Conservation (phyloP, 2,888 invertebrate genomes). For the Orthonychiurus folsomi region DNA sequence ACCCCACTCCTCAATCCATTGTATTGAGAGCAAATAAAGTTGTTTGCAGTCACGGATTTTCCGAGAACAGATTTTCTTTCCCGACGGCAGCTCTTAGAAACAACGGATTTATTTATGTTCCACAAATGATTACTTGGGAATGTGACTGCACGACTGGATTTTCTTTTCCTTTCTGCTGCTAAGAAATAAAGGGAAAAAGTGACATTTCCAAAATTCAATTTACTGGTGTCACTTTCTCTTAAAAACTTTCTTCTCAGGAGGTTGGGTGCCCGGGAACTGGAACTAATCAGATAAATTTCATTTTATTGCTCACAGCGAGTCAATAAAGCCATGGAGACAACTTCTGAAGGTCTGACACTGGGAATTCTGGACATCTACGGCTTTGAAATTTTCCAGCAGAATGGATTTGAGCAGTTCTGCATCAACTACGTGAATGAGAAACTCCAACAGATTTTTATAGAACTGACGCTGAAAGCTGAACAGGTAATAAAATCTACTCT, state of each 20-base stretch:
- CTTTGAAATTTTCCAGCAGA: constrained; percentile 60
- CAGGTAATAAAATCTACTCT: constrained; percentile 55
- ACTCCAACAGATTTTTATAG: constrained; percentile 62
- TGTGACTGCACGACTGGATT: no score
- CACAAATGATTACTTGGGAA: no score
- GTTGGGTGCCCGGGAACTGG: no score
- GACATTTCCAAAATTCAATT: no score
- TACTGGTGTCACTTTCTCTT: no score
- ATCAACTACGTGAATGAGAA: constrained; percentile 63
- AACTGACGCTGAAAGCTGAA: constrained; percentile 59
- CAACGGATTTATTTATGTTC: no score
- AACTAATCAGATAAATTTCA: no score
- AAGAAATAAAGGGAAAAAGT: no score
- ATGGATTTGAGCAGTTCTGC: constrained; percentile 63
- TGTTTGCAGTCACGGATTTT: background rate
- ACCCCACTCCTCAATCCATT: background rate
- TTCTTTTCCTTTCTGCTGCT: no score
- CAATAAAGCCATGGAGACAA: constrained; percentile 55
- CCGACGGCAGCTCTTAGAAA: no score
- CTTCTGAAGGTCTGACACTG: constrained; percentile 47
- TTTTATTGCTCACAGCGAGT: constrained; percentile 48
- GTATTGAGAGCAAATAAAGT: background rate
- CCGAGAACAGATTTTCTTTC: background rate
- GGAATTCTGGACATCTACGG: constrained; percentile 64
- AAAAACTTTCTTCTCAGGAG: no score